A percentile compares a stretch with the other conserved stretches of the same genome.
Conservation (phyloP, 2,888 invertebrate genomes). For the Harmothoe impar region DNA sequence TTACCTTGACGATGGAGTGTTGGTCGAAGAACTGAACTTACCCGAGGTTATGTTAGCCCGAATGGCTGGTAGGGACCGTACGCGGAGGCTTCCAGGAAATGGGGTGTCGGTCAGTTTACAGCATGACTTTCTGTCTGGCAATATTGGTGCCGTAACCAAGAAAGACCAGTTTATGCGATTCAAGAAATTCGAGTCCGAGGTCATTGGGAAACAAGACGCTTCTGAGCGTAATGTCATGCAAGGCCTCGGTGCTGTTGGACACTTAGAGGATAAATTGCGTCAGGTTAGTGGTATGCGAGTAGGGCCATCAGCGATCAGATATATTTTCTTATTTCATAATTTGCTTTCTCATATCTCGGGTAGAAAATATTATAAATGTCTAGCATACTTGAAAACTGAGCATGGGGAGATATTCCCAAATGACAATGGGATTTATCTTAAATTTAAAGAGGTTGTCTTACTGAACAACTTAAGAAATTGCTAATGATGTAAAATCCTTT, state of each 20-base stretch:
- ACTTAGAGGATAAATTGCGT: slow-evolving; percentile 76
- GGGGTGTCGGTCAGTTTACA: slow-evolving; percentile 63
- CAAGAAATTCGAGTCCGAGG: slow-evolving; percentile 76
- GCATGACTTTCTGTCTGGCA: slow-evolving; percentile 76
- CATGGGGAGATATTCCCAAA: no score
- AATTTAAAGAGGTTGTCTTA: no score
- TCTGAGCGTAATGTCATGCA: slow-evolving; percentile 77
- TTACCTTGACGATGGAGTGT: slow-evolving; percentile 73
- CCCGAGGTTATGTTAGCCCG: slow-evolving; percentile 75
- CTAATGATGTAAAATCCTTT: no score
- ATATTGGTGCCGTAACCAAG: slow-evolving; percentile 79
- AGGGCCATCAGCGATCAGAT: no score
- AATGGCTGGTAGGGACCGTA: background rate
- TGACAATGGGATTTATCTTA: no score
- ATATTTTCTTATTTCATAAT: no score
- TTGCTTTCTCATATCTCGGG: no score
- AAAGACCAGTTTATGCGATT: slow-evolving; percentile 78
- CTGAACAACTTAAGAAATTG: no score
- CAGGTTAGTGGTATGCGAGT: slow-evolving; percentile 61
- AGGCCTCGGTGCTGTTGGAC: slow-evolving; percentile 78
- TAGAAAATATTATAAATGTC: no score
- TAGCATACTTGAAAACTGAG: no score
- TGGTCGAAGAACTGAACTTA: slow-evolving; percentile 77
- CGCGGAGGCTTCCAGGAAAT: background rate
- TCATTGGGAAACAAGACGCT: slow-evolving; percentile 77